Base-by-base conservation (phyloP, 2,797 vertebrate species). In the Tenualosa thibaudeaui region DNA sequence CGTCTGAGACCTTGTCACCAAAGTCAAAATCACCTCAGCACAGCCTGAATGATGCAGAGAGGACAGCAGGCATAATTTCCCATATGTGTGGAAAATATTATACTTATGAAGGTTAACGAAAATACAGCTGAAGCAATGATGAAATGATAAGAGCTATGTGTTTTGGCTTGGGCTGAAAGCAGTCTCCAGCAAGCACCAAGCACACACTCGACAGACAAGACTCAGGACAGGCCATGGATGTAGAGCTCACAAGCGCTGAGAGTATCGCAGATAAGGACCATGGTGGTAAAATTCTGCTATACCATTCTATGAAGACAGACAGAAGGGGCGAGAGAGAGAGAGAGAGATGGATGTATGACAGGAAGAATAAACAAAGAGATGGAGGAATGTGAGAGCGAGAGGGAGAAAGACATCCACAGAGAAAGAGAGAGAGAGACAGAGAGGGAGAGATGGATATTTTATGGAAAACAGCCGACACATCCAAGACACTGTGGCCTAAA, bases 401-500 rank as follows among this genome's bases (percentile, higher is more conserved):
- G 62, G 6, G 8, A 68, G 62, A 43, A 13, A 43, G 26, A 75
- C 4, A 40, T 15, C n/a, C 22, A 37, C 37, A 43, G 68, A 22
- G 37, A 40, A 13, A 71, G 65, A 13, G 37, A 43, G 13, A 71
- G 12, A 40, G 31, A 40, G 12, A 40, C 13, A 40, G 10, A 17
- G 65, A 68, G 62, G 37, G 65, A 71, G 37, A 46, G 37, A 78
- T 19, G 71, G 37, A 43, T 43, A 78, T 43, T 78, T 78, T 78
- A 8, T 78, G 71, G 40, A 78, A 78, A 78, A 78, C 40, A 46
- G 37, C 22, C 40, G 40, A 78, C 71, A 78, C 15, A 43, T 78
- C 71, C 71, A 78, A 46, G 37, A 78, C 17, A 78, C 71, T 43
- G 37, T 78, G 71, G 71, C 71, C 71, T 78, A 22, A 78, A 78